Evolutionary conservation across 2,113 vertebrate species (phyloP).

Genomic region (Chamaetylas fuelleborni): DNA sequence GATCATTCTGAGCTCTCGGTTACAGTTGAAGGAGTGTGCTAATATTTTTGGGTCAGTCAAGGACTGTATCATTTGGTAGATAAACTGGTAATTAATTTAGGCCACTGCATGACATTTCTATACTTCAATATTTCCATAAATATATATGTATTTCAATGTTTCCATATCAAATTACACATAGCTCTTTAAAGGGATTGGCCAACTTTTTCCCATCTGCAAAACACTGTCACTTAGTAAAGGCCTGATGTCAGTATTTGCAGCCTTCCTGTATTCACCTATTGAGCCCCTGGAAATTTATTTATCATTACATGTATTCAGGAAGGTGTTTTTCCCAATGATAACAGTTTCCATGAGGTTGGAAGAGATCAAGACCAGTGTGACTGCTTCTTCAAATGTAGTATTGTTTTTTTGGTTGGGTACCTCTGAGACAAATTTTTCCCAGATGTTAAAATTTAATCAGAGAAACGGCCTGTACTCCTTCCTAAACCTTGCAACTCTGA

Average conservation of each 20-base stretch:
- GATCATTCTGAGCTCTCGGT: background rate
- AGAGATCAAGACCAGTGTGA: background rate
- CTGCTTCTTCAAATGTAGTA: background rate
- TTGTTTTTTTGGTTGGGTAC: background rate
- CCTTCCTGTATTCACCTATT: background rate
- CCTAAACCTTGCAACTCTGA: background rate
- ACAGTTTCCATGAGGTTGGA: background rate
- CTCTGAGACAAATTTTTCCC: background rate
- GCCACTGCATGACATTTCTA: background rate
- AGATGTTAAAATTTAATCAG: background rate
- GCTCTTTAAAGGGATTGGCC: background rate
- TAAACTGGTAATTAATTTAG: background rate
- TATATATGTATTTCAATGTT: background rate
- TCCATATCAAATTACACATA: background rate
- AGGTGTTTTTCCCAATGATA: background rate
- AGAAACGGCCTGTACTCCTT: background rate
- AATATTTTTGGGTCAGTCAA: background rate
- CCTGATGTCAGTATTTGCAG: background rate
- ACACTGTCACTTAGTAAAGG: background rate
- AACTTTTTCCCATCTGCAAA: background rate
- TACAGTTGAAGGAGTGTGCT: background rate
- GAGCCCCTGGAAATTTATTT: background rate
- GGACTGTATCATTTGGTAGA: background rate
- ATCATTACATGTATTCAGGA: background rate
- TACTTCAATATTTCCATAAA: background rate